Conservation (phyloP, 2,113 vertebrate genomes). For the Nematolebias whitei region DNA sequence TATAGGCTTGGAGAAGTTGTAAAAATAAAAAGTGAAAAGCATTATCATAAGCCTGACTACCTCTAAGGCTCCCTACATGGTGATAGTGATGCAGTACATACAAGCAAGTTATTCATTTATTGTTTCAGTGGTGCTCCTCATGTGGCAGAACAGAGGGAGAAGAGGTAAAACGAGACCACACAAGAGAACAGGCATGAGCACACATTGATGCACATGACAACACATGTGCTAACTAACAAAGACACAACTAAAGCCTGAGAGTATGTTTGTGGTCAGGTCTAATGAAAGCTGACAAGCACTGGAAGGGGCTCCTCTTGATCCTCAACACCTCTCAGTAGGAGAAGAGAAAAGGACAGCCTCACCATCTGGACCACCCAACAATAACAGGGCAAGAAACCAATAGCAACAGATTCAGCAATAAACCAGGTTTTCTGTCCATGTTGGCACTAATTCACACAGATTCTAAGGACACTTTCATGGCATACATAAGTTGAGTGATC, state of each 20-base stretch:
- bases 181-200: conserved; percentile 9
- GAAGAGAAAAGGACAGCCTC: conserved; percentile 25
- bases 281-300: conserved; percentile 61
- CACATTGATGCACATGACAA: conserved; percentile 2
- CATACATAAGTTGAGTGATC: conserved; percentile 39
- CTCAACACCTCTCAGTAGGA: conserved; percentile 30
- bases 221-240: conserved; percentile 17
- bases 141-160: conserved; percentile 1
- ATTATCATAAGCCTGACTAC: conserved; percentile 3
- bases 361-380: conserved; percentile 63
- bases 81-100: conserved; percentile 8
- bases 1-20: conserved; percentile 13
- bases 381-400: conserved; percentile 2
- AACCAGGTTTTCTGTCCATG: conserved; percentile 25
- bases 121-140: conserved; percentile 18
- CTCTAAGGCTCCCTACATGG: not conserved
- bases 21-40: not conserved
- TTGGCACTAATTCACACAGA: conserved; percentile 31
- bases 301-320: conserved; percentile 54
- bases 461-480: conserved; percentile 24
- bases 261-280: conserved; percentile 32
- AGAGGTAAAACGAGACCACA: conserved; percentile 18
- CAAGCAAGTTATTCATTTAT: too few species aligned
- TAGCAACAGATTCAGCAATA: not conserved
- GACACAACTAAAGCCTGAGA: conserved; percentile 29